phyloP scores from a whole-genome alignment of 2,888 invertebrate species.

The Lasius fuliginosus region DNA sequence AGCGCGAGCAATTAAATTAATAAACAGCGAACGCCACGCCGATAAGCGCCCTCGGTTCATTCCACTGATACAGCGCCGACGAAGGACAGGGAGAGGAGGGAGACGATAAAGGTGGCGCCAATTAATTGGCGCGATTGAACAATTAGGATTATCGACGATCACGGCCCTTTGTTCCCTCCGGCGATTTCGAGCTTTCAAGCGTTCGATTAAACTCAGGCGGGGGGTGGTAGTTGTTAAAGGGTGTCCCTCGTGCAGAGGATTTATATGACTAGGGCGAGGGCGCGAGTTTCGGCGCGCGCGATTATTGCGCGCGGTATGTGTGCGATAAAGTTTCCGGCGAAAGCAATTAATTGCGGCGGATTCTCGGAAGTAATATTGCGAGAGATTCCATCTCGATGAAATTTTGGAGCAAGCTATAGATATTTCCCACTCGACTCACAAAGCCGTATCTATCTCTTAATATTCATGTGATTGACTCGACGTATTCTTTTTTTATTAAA shows the following conservation, averaged over 20 bases:
- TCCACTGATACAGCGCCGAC: not conserved
- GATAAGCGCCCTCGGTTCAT: slow-evolving; percentile 23
- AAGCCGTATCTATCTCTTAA: not conserved
- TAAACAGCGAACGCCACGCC: slow-evolving; percentile 26
- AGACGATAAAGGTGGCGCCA: slow-evolving; percentile 10
- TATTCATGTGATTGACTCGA: not conserved
- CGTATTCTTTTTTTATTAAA: not conserved
- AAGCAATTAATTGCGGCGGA: slow-evolving; percentile 19
- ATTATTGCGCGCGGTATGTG: not conserved
- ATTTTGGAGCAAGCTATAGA: slow-evolving; percentile 5
- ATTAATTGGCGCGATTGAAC: slow-evolving; percentile 38
- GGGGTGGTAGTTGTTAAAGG: not conserved
- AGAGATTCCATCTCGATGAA: slow-evolving; percentile 29
- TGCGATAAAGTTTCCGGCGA: slow-evolving; percentile 15
- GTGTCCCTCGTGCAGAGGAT: not conserved
- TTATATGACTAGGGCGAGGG: not conserved
- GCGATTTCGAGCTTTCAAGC: slow-evolving; percentile 17
- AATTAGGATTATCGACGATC: slow-evolving; percentile 54
- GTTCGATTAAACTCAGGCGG: slow-evolving; percentile 8
- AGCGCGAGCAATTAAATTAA: slow-evolving; percentile 56
- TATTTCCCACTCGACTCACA: not conserved
- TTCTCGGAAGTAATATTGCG: slow-evolving; percentile 28
- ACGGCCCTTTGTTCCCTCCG: slow-evolving; percentile 21
- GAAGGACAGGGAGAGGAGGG: not conserved
- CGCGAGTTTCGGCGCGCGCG: not conserved